Percentiles rank a stretch among this genome's conserved stretches.
Conservation (phyloP, 1,140 invertebrate species). For the Drosophila ficusphila region DNA sequence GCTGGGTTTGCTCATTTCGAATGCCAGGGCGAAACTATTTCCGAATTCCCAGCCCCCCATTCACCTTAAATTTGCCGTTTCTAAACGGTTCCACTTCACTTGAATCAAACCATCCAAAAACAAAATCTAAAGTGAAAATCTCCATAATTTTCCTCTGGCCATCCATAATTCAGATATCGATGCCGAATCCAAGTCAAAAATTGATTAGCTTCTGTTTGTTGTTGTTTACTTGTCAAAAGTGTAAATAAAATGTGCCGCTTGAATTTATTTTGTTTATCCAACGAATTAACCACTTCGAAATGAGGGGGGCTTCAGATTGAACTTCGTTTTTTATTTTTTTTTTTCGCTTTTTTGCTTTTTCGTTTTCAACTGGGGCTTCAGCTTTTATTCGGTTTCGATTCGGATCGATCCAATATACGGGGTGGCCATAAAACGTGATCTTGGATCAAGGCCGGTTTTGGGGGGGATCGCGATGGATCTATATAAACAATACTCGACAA, state of each 20-base stretch:
- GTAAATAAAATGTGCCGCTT: constrained; percentile 32
- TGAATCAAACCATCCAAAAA: background rate
- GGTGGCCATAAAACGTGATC: constrained; percentile 30
- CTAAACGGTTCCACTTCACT: background rate
- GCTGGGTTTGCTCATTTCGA: background rate
- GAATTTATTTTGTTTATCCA: constrained; percentile 24
- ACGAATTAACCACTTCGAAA: constrained; percentile 19
- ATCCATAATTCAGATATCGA: constrained; percentile 25
- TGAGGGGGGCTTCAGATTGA: background rate
- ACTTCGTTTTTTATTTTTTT: too few species aligned
- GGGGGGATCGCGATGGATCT: background rate
- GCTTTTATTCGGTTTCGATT: background rate
- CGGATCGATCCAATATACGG: background rate
- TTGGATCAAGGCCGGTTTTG: constrained; percentile 7
- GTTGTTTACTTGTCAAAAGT: constrained; percentile 35
- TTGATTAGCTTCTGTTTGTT: constrained; percentile 19
- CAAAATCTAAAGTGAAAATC: background rate
- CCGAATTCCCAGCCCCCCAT: background rate
- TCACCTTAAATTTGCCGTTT: background rate
- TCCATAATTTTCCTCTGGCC: background rate
- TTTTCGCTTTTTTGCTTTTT: too few species aligned
- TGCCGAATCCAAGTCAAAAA: background rate
- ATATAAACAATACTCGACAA: constrained; percentile 16
- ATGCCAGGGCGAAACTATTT: constrained; percentile 8
- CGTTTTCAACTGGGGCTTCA: too few species aligned